phyloP scores from a whole-genome alignment of 92 coral and sea anemone genomes.

The Anthopleura xanthogrammica region DNA sequence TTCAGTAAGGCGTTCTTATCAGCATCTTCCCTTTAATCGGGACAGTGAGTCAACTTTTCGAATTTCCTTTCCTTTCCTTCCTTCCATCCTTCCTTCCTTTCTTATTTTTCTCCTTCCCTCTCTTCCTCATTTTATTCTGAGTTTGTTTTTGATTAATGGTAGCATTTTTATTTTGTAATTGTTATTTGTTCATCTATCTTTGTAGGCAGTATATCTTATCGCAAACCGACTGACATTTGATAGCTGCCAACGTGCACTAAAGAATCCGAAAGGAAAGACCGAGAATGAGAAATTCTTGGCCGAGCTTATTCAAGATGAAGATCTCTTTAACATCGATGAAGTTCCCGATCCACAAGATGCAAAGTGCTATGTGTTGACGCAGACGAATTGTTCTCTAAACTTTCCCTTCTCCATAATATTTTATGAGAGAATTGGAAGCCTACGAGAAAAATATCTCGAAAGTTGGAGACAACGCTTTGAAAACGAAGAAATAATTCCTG shows the following conservation, averaged over 20 bases:
- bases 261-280: slow-evolving; percentile 6
- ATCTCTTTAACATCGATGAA: slow-evolving; percentile 38
- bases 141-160: too few relatives aligned
- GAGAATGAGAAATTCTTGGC: slow-evolving; percentile 16
- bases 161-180: too few relatives aligned
- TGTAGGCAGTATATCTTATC: slow-evolving; percentile 24
- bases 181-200: neutral
- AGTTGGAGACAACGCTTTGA: slow-evolving; percentile 20
- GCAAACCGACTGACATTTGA: slow-evolving; percentile 28
- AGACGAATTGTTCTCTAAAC: slow-evolving; percentile 35
- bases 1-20: too few relatives aligned
- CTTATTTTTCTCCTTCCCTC: too few relatives aligned
- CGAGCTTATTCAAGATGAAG: slow-evolving; percentile 32
- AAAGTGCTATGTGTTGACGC: slow-evolving; percentile 29
- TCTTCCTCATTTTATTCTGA: too few relatives aligned
- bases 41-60: too few relatives aligned
- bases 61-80: too few relatives aligned
- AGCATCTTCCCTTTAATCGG: too few relatives aligned
- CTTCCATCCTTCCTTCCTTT: too few relatives aligned
- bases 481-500: slow-evolving; percentile 4
- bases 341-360: slow-evolving; percentile 48
- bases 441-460: slow-evolving; percentile 20
- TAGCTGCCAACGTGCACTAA: slow-evolving; percentile 20
- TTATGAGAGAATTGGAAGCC: slow-evolving; percentile 44
- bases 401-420: slow-evolving; percentile 75